phyloP scores from a whole-genome alignment of 2,113 vertebrate species.

The Narcine bancroftii region DNA sequence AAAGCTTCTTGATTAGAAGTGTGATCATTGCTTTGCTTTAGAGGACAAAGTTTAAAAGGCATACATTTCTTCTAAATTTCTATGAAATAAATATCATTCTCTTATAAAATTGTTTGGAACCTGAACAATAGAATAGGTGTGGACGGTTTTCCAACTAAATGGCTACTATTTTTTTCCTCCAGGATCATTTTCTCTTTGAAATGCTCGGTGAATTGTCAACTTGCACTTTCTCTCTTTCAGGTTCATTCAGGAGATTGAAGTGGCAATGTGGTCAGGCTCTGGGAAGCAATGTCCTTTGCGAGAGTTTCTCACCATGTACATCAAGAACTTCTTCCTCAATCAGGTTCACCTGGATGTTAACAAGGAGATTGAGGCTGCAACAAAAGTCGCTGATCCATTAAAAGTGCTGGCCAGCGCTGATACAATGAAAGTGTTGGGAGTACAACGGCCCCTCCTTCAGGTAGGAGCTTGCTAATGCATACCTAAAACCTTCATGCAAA shows the following conservation, averaged over 20 bases:
- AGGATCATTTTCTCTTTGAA: neutral
- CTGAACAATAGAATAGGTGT: neutral
- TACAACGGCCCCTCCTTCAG: conserved; percentile 90
- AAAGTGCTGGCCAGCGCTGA: conserved; percentile 86
- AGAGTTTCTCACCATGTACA: conserved; percentile 91
- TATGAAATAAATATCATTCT: neutral
- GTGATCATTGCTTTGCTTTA: neutral
- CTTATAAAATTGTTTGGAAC: neutral
- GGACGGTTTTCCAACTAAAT: neutral
- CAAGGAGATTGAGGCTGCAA: conserved; percentile 89
- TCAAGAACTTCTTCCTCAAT: conserved; percentile 91
- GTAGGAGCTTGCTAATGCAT: conserved; percentile 49
- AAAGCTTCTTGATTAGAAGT: too few relatives aligned
- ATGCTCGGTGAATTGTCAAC: neutral
- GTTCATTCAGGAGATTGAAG: conserved; percentile 92
- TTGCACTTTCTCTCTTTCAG: conserved; percentile 52
- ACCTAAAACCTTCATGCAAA: neutral
- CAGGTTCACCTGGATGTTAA: conserved; percentile 92
- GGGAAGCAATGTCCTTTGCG: conserved; percentile 85
- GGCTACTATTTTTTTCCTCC: too few relatives aligned
- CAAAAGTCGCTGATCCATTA: conserved; percentile 80
- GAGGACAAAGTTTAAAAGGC: neutral
- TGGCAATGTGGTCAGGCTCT: conserved; percentile 75
- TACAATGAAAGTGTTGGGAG: conserved; percentile 86
- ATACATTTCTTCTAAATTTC: neutral